Conservation (phyloP, 2,888 invertebrate species). For the Terebella lapidaria region DNA sequence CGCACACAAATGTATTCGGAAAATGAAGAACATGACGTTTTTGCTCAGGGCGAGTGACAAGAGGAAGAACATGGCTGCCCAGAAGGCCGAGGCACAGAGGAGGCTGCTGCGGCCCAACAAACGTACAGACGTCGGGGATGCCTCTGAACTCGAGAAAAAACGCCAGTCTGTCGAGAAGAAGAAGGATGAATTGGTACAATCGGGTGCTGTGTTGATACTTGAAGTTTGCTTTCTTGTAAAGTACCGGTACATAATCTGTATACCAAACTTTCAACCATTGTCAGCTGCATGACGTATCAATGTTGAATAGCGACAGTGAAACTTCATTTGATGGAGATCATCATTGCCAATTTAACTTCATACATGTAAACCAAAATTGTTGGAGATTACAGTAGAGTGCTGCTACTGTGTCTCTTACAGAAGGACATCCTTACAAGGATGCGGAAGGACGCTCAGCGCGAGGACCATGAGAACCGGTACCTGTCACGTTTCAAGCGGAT, state of each 20-base stretch:
- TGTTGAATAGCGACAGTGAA: no score
- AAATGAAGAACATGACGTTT: no score
- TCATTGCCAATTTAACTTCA: no score
- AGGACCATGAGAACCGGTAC: constrained; percentile 50
- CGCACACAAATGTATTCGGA: no score
- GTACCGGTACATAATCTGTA: not conserved
- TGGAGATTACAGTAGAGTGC: no score
- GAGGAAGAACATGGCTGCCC: constrained; percentile 44
- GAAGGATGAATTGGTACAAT: constrained; percentile 46
- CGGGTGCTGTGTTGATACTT: not conserved
- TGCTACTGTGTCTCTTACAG: no score
- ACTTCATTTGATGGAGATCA: no score
- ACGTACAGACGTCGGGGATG: constrained; percentile 32
- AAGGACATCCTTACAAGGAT: constrained; percentile 45
- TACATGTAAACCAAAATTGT: no score
- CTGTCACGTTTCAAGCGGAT: constrained; percentile 47
- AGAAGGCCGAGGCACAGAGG: constrained; percentile 50
- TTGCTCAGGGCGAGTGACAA: constrained; percentile 44
- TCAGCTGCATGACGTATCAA: not conserved
- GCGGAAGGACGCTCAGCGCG: constrained; percentile 39
- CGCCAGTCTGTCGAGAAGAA: constrained; percentile 33
- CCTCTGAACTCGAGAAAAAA: constrained; percentile 38
- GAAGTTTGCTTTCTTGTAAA: not conserved
- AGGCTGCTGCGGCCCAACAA: constrained; percentile 41
- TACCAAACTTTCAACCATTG: not conserved